Evolutionary conservation across 1,140 invertebrate species (phyloP), one percentile per base, ranked within the genome.

Genomic region (Solen grandis): DNA sequence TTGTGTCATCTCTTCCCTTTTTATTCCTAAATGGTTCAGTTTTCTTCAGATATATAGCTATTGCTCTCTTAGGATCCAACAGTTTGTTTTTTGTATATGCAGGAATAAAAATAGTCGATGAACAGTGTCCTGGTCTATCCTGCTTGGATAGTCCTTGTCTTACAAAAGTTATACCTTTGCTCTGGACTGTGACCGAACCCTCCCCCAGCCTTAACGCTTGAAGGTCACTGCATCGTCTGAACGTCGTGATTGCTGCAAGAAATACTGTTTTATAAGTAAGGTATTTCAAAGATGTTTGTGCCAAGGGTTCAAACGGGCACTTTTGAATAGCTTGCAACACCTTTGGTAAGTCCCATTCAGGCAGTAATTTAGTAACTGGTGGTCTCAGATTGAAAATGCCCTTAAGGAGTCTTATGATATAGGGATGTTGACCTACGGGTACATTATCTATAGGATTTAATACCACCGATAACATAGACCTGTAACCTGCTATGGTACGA

Each of bases 381-480:
- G 25, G 50, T 31, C 68, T 38, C 8, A 27, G 10, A 29, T 50
- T 74, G 50, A 68, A 81, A 16, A 74, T 22, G n/a, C 25, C 52
- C 60, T n/a, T 68, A 13, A 68, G 31, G 10, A 60, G 16, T 14
- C 62, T 33, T 16, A 74, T 66, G 14, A 74, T 36, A 25, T 57
- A 68, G 31, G 79, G 62, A 31, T 73, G 62, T 46, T 73, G 70
- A 13, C 55, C 55, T 54, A 74, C 59, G 19, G 50, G 16, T 66
- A 46, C 19, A 16, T 66, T 59, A 13, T 68, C 69, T 50, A 59
- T 52, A 46, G 33, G 46, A 16, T 35, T 25, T 19, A 81, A 36
- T 8, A 81, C 52, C 38, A 70, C 5, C 10, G 79, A 74, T 36
- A 81, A 27, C 79, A 81, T 70, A 4, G 77, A 80, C 41, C 77